phyloP scores from a whole-genome alignment of 2,888 invertebrate genomes.

The Eudasyphora cyanicolor region DNA sequence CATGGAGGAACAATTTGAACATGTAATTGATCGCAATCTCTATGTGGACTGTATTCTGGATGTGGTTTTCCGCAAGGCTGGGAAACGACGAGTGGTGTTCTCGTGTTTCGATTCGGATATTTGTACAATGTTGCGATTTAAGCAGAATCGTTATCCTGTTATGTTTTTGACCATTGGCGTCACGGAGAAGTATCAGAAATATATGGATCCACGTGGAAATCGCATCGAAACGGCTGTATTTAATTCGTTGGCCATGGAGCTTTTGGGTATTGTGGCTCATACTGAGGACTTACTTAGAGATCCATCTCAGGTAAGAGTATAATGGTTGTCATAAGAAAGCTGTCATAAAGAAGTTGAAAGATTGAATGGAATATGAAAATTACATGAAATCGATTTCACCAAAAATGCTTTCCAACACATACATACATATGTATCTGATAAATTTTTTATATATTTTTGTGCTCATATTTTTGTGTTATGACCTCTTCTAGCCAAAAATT shows the following conservation, averaged over 20 bases:
- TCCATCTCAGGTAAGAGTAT: constrained; percentile 87
- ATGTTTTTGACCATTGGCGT: constrained; percentile 94
- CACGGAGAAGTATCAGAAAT: constrained; percentile 87
- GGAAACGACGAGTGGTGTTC: constrained; percentile 91
- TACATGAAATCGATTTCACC: too few relatives aligned
- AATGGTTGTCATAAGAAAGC: too few relatives aligned
- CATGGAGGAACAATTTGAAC: constrained; percentile 92
- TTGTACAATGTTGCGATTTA: constrained; percentile 94
- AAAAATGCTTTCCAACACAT: too few relatives aligned
- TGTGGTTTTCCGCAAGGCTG: constrained; percentile 90
- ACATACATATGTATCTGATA: too few relatives aligned
- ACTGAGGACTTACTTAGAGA: constrained; percentile 94
- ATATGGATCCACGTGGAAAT: constrained; percentile 91
- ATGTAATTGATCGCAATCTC: constrained; percentile 92
- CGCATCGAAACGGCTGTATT: constrained; percentile 90
- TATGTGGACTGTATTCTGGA: constrained; percentile 94
- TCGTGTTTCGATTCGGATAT: constrained; percentile 98
- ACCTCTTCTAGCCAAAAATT: too few relatives aligned
- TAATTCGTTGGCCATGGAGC: constrained; percentile 89
- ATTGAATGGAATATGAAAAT: too few relatives aligned
- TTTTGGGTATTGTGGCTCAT: constrained; percentile 95
- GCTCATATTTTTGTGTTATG: too few relatives aligned
- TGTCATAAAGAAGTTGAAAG: too few relatives aligned
- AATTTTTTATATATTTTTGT: too few relatives aligned
- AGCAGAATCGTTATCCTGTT: constrained; percentile 98